Percentiles rank a stretch among this genome's conserved stretches.
phyloP scores from a whole-genome alignment of 1,140 invertebrate genomes.

The Pemphigus obesinymphae region DNA sequence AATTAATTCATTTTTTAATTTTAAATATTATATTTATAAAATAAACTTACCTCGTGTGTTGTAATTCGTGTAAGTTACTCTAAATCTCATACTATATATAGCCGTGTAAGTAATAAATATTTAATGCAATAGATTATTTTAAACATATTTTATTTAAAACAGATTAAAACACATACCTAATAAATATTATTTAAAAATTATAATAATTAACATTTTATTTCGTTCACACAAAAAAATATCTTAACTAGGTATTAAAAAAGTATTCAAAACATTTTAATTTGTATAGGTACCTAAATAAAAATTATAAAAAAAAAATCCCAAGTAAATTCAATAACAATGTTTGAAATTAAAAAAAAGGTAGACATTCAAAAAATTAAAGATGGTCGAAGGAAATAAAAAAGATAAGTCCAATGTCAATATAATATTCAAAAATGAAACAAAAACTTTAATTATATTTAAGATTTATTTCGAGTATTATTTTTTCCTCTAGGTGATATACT shows the following conservation, averaged over 20 bases:
- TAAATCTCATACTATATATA: no score
- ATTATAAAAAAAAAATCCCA: not conserved
- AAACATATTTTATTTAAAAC: not conserved
- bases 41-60: not conserved
- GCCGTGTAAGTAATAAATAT: not conserved
- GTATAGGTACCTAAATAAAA: no score
- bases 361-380: no score
- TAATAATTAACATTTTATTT: no score
- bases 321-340: no score
- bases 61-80: not conserved
- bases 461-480: slow-evolving; percentile 31
- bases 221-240: no score
- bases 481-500: slow-evolving; percentile 54
- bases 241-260: no score
- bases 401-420: not conserved
- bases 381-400: not conserved
- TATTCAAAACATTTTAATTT: no score
- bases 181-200: not conserved
- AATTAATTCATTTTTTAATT: no score
- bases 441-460: not conserved
- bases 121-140: not conserved
- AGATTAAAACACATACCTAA: not conserved
- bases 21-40: no score
- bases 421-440: not conserved
- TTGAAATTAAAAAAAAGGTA: not conserved